phyloP scores from a whole-genome alignment of 2,888 invertebrate species.

The Sialis fuliginosa region DNA sequence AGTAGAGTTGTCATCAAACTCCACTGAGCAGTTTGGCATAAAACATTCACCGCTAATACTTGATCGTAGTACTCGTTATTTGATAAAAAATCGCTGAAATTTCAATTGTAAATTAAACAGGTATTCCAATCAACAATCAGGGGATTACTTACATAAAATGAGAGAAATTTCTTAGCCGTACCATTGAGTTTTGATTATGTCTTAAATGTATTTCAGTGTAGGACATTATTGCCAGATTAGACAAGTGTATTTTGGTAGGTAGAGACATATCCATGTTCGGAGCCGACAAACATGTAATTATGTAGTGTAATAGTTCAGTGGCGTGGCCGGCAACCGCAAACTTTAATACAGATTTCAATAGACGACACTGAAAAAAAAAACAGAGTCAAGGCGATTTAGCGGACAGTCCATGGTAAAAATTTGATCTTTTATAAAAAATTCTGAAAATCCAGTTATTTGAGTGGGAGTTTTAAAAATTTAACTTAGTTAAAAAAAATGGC shows the following conservation, averaged over 20 bases:
- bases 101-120: neutral
- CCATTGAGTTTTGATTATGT: slow-evolving; percentile 19
- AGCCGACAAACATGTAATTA: slow-evolving; percentile 33
- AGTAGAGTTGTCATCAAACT: slow-evolving; percentile 33
- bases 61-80: slow-evolving; percentile 46
- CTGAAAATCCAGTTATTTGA: no score
- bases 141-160: slow-evolving; percentile 30
- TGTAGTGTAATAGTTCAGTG: slow-evolving; percentile 37
- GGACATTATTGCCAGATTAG: slow-evolving; percentile 45
- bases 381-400: no score
- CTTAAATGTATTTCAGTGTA: slow-evolving; percentile 36
- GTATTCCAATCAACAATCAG: neutral
- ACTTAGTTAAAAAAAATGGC: no score
- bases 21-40: slow-evolving; percentile 43
- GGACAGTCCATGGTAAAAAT: no score
- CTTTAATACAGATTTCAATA: slow-evolving; percentile 39
- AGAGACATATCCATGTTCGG: slow-evolving; percentile 36
- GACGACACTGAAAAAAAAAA: slow-evolving; percentile 26
- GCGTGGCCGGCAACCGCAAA: slow-evolving; percentile 43
- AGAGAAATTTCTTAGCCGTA: slow-evolving; percentile 21
- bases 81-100: slow-evolving; percentile 34
- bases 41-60: slow-evolving; percentile 38
- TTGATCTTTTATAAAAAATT: no score
- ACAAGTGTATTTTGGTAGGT: slow-evolving; percentile 41
- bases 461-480: no score